Evolutionary conservation across 2,113 vertebrate genomes (phyloP), one percentile per base, ranked within the genome.

Genomic region (Pleuronectes platessa): DNA sequence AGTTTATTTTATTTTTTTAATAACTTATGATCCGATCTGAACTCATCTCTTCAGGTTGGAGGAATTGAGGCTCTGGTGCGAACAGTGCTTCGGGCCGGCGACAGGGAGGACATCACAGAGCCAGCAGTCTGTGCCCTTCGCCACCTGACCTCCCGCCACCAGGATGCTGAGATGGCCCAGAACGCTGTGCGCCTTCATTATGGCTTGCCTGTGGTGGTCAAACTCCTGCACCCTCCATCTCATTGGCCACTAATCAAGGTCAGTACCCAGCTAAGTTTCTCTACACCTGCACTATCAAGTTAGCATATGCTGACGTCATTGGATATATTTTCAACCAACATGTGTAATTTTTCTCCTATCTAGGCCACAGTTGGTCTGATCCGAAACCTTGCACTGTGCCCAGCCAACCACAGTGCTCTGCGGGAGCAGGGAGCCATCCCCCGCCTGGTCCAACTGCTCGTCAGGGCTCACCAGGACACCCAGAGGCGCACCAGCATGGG

Each of bases 201-300:
- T 0, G 98, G 98, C 10, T 95, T 99, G 3, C 97, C 98, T 1
- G 97, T 99, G 72, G 97, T 99, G 89, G 98, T 99, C 40, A 99
- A 99, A 80, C 96, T 99, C 14, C 89, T 99, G 70, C 98, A 99
- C 83, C 98, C 98, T 0, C 98, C 98, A 0, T 99, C 98, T 67
- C 98, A 99, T 78, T 99, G 98, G 98, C 98, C 98, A 55, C 95
- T 99, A 68, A 99, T 99, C 86, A 99, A 99, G 96, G 98, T 97
- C 74, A 79, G 0, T 61, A 18, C 17, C 37, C 20, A 12, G 26
- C 21, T 68, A 2, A 1, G 2, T 59, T 47, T 59, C 17, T 40
- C 35, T 4, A 21, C n/a, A 61, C 15, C 5, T 58, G 9, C 8
- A 40, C 20, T 14, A 35, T 27, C 17, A 74, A 17, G 23, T 5